Evolutionary conservation across 2,797 vertebrate genomes (phyloP).

Genomic region (Mastacembelus armatus): DNA sequence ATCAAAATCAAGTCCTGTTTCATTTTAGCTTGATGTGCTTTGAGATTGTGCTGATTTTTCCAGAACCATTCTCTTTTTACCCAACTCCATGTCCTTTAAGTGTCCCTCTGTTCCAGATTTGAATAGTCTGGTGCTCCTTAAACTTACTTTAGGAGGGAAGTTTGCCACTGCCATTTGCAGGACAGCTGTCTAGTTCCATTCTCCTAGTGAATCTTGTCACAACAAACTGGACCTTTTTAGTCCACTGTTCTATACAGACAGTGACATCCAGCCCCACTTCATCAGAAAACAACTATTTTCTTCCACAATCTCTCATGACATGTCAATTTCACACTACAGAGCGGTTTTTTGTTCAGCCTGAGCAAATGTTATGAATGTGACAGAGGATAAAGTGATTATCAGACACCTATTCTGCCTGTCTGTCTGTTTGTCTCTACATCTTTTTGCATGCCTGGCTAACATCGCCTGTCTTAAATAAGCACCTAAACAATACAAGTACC

Average conservation of each 20-base stretch:
- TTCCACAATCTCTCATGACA: slow-evolving; percentile 15
- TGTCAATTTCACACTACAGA: slow-evolving; percentile 14
- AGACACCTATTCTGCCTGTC: slow-evolving; percentile 29
- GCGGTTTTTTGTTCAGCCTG: slow-evolving; percentile 12
- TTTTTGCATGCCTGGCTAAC: slow-evolving; percentile 52
- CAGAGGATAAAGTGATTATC: slow-evolving; percentile 37
- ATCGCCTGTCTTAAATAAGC: slow-evolving; percentile 63
- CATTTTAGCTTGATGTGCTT: neutral
- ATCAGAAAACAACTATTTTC: slow-evolving; percentile 36
- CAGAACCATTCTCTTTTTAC: neutral
- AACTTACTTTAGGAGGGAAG: slow-evolving; percentile 8
- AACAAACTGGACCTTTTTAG: slow-evolving; percentile 4
- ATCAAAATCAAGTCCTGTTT: neutral
- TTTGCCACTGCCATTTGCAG: slow-evolving; percentile 20
- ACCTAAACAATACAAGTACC: slow-evolving; percentile 55
- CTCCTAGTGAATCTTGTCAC: slow-evolving; percentile 7
- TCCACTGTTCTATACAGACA: neutral
- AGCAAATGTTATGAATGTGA: slow-evolving; percentile 43
- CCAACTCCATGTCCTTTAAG: too few species aligned
- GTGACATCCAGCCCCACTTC: slow-evolving; percentile 14
- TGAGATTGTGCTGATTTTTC: neutral
- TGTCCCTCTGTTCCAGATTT: neutral
- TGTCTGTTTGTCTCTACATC: slow-evolving; percentile 39
- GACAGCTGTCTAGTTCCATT: slow-evolving; percentile 30
- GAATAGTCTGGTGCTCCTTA: slow-evolving; percentile 27